phyloP scores from a whole-genome alignment of 2,797 vertebrate species.

The Tokudaia tokunoshimensis region DNA sequence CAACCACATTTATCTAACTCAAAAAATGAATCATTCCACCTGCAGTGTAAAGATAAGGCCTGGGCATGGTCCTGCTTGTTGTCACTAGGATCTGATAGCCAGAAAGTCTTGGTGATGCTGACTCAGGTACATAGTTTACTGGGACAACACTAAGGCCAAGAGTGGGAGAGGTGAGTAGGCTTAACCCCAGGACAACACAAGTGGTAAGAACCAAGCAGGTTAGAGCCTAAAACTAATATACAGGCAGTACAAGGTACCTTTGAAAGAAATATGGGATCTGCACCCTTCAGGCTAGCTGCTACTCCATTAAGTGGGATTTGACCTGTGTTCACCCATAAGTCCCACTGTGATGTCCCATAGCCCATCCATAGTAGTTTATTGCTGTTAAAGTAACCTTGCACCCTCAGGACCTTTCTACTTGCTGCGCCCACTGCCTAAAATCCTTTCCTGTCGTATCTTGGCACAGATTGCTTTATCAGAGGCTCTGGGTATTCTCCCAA shows the following conservation, averaged over 20 bases:
- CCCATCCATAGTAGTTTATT: not conserved
- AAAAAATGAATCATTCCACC: not conserved
- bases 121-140: not conserved
- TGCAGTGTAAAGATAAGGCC: not conserved
- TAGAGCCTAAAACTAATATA: not conserved
- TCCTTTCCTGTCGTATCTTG: not conserved
- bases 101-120: not conserved
- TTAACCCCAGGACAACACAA: not conserved
- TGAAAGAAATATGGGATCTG: not conserved
- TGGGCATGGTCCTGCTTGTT: fast-evolving
- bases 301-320: too few relatives aligned
- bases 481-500: not conserved
- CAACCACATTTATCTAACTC: not conserved
- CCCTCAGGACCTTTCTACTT: not conserved
- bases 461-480: not conserved
- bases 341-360: not conserved
- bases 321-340: not conserved
- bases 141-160: not conserved
- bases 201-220: not conserved
- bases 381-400: not conserved
- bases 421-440: not conserved
- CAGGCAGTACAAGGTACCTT: not conserved
- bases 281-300: not conserved
- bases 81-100: fast-evolving
- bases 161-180: too few relatives aligned